Conservation (phyloP, 2,888 invertebrate species). For the Drosophila parthenogenetica region DNA sequence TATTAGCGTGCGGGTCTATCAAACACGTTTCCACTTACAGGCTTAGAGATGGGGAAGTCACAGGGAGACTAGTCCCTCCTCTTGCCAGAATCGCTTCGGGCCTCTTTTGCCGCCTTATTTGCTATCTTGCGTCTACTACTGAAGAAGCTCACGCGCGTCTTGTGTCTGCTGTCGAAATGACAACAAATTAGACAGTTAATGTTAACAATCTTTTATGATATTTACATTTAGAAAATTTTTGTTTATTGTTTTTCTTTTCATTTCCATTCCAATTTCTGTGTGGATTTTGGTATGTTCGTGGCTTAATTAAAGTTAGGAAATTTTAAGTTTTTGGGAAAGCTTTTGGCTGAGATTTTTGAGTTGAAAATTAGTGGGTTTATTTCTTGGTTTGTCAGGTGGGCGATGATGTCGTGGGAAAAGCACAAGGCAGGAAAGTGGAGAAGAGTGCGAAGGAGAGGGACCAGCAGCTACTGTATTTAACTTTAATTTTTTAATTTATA, state of each 20-base stretch:
- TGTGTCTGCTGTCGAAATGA: constrained; percentile 55
- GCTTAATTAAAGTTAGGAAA: constrained; percentile 10
- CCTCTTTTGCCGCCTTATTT: constrained; percentile 58
- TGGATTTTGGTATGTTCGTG: constrained; percentile 19
- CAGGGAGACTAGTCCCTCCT: background rate
- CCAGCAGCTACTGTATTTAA: too few species aligned
- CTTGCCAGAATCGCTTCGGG: constrained; percentile 50
- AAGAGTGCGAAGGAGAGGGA: too few species aligned
- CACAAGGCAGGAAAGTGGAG: too few species aligned
- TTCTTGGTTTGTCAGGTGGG: background rate
- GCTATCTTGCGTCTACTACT: constrained; percentile 57
- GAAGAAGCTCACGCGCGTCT: constrained; percentile 63
- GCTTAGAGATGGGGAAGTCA: background rate
- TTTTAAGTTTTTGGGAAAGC: constrained; percentile 20
- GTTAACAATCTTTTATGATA: constrained; percentile 79
- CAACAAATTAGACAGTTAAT: constrained; percentile 80
- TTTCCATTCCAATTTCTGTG: background rate
- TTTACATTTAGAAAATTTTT: constrained; percentile 69
- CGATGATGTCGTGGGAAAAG: too few species aligned
- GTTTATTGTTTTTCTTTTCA: constrained; percentile 46
- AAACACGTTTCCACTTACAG: constrained; percentile 65
- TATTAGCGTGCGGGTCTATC: constrained; percentile 74
- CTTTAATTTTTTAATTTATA: too few species aligned
- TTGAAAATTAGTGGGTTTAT: background rate
- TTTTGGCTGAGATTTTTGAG: constrained; percentile 10